Conservation (phyloP, 2,113 vertebrate genomes). For the Poecilia latipinna region DNA sequence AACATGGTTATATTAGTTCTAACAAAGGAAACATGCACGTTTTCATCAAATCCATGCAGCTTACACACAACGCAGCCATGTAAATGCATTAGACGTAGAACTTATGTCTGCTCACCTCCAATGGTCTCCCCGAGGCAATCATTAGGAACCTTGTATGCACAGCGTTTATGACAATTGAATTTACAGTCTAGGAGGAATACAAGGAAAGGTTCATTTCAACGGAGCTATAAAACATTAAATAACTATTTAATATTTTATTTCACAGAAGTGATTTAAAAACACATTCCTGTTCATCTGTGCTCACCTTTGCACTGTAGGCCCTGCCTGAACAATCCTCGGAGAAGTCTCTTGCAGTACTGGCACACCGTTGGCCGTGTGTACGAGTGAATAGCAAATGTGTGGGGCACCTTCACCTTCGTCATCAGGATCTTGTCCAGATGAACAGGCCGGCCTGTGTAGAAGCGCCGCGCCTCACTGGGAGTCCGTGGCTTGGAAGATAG, state of each 20-base stretch:
- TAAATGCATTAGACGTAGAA: not conserved
- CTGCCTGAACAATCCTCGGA: conserved; percentile 89
- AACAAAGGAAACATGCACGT: conserved; percentile 23
- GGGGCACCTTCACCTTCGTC: conserved; percentile 91
- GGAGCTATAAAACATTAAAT: not conserved
- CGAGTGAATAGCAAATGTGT: conserved; percentile 90
- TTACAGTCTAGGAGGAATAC: conserved; percentile 84
- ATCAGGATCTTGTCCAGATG: conserved; percentile 90
- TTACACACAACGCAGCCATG: conserved; percentile 10
- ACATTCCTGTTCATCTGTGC: not conserved
- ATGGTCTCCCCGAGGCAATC: conserved; percentile 88
- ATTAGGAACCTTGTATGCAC: conserved; percentile 88
- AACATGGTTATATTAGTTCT: conserved; percentile 13
- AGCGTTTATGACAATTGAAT: conserved; percentile 93
- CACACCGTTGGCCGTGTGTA: conserved; percentile 91
- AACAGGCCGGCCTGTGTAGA: conserved; percentile 88
- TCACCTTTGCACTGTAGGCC: conserved; percentile 93
- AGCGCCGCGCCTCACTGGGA: conserved; percentile 83
- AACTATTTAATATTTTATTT: not conserved
- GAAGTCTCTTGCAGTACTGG: conserved; percentile 91
- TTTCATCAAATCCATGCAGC: conserved; percentile 26
- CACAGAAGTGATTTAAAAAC: not conserved
- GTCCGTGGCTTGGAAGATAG: conserved; percentile 65
- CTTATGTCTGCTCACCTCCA: conserved; percentile 77
- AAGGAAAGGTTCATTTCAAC: conserved; percentile 1